These are phyloP conservation scores for Pristionchus pacificus DNA, from an alignment of 1,140 invertebrate species.

Conservation along the genomic window DNA sequence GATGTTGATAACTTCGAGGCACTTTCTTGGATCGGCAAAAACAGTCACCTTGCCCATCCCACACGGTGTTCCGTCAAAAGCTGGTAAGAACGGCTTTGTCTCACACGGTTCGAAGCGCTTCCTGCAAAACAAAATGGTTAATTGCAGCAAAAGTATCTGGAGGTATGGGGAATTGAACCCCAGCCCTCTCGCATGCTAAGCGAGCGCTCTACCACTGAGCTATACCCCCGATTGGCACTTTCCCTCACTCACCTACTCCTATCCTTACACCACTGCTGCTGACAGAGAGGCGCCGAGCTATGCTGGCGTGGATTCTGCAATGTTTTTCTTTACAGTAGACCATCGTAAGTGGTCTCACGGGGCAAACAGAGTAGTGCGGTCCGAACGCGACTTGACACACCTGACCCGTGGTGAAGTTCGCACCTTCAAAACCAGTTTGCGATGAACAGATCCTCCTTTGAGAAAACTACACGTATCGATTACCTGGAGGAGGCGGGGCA, in stretches of 20 bases:
- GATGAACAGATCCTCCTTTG: neutral
- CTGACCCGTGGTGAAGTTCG: neutral
- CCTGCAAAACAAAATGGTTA: too few relatives aligned
- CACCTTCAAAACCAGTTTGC: neutral
- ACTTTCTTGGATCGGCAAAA: too few relatives aligned
- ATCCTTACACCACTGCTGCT: neutral
- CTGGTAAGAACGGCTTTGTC: neutral
- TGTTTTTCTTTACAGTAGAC: neutral
- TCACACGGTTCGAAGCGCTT: neutral
- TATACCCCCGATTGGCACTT: conserved; percentile 35
- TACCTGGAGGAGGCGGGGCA: neutral
- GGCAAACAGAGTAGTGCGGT: neutral
- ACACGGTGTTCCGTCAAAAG: neutral
- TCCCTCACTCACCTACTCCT: neutral
- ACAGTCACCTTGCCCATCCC: neutral
- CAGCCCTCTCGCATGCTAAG: conserved; percentile 36
- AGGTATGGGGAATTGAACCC: conserved; percentile 33
- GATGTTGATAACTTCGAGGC: neutral
- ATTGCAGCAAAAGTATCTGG: too few relatives aligned
- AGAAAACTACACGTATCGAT: neutral
- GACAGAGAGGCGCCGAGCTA: neutral
- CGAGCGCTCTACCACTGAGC: conserved; percentile 38
- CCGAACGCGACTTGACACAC: neutral
- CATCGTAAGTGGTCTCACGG: neutral
- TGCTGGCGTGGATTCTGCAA: neutral